Evolutionary conservation across 2,113 vertebrate species (phyloP).

Genomic region (Rhizomys pruinosus): DNA sequence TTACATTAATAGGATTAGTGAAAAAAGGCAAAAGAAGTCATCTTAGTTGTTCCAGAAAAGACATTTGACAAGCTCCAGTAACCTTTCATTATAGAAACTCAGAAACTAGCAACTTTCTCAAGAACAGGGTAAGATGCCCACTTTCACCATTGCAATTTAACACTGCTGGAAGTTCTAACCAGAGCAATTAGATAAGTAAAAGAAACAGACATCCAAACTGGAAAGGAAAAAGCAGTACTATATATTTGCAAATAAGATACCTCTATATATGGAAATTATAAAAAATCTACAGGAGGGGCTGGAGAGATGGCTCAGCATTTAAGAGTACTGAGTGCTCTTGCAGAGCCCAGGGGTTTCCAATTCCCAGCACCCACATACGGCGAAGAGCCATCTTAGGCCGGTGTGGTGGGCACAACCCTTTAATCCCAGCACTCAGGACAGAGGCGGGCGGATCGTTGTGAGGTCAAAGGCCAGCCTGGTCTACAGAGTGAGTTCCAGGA

Average conservation of each 20-base stretch:
- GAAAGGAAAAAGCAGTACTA: constrained; percentile 35
- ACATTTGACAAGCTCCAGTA: not conserved
- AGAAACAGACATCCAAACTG: not conserved
- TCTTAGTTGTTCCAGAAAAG: not conserved
- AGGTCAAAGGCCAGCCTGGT: too few species aligned
- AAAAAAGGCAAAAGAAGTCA: not conserved
- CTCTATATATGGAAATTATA: not conserved
- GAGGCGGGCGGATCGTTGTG: too few species aligned
- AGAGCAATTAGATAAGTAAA: not conserved
- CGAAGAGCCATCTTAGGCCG: too few species aligned
- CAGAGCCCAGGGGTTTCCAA: too few species aligned
- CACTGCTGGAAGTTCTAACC: not conserved
- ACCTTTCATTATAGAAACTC: constrained; percentile 12
- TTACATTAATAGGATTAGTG: not conserved
- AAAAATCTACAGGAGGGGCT: constrained; percentile 25
- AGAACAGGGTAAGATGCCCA: not conserved
- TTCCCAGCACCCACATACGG: too few species aligned
- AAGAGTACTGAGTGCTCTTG: too few species aligned
- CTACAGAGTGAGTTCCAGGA: too few species aligned
- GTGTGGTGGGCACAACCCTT: too few species aligned
- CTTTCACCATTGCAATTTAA: constrained; percentile 27
- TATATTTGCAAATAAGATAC: not conserved
- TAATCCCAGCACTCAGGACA: too few species aligned
- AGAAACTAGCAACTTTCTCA: constrained; percentile 13
- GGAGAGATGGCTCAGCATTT: too few species aligned